Percentiles rank a stretch among this genome's conserved stretches.
Conservation (phyloP, 1,140 invertebrate genomes). For the Sesamia nonagrioides region DNA sequence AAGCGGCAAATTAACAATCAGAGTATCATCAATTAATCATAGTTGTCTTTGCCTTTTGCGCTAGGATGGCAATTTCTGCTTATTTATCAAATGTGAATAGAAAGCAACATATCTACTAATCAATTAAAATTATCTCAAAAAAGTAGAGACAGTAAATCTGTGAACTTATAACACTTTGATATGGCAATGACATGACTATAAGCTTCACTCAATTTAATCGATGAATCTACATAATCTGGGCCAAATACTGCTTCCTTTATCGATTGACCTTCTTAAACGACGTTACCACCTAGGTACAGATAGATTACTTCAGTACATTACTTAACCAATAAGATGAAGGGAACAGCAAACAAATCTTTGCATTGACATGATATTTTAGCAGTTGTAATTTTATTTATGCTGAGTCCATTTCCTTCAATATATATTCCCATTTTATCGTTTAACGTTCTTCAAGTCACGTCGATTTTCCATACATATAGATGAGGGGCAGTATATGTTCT, state of each 20-base stretch:
- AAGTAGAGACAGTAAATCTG: no score
- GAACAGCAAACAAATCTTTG: background rate
- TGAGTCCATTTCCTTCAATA: constrained; percentile 9
- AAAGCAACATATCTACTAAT: no score
- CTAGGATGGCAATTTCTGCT: background rate
- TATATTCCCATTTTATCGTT: constrained; percentile 6
- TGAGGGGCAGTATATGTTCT: constrained; percentile 4
- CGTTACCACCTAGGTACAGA: background rate
- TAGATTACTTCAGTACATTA: background rate
- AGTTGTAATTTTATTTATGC: background rate
- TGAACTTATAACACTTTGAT: no score
- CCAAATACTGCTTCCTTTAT: no score
- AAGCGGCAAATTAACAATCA: background rate
- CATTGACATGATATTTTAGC: background rate
- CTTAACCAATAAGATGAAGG: background rate
- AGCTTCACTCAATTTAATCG: no score
- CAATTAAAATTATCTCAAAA: no score
- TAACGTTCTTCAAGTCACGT: constrained; percentile 38
- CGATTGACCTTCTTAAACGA: background rate
- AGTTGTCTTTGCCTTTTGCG: background rate
- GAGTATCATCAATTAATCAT: background rate
- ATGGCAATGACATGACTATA: no score
- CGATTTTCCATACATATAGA: constrained; percentile 46
- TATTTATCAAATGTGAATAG: no score
- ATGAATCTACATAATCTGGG: no score